Evolutionary conservation across 2,113 vertebrate species (phyloP).

Genomic region (Aplodontia rufa): DNA sequence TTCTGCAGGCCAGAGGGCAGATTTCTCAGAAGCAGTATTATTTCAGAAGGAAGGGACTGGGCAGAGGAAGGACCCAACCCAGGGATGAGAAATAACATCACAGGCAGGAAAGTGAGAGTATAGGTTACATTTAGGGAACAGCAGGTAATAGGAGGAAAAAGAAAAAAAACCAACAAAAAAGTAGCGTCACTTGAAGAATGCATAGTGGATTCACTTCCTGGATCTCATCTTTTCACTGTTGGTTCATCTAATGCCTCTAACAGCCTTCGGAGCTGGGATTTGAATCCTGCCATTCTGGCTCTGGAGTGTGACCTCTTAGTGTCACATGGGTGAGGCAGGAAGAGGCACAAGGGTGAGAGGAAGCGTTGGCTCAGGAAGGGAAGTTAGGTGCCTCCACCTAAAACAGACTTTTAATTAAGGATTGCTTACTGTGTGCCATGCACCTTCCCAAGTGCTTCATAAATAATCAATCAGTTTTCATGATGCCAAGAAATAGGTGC

Average conservation of each 20-base stretch:
- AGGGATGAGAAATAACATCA: not conserved
- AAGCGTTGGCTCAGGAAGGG: not conserved
- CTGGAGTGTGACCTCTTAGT: not conserved
- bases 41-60: not conserved
- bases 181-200: not conserved
- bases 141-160: not conserved
- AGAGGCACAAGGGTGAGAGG: not conserved
- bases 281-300: not conserved
- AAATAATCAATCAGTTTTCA: not conserved
- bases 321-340: too few species aligned
- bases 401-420: not conserved
- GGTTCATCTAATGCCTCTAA: not conserved
- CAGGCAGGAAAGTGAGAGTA: not conserved
- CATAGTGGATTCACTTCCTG: not conserved
- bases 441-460: not conserved
- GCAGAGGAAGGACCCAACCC: not conserved
- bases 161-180: not conserved
- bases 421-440: not conserved
- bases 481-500: not conserved
- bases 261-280: too few species aligned
- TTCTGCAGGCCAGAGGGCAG: not conserved
- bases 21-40: not conserved
- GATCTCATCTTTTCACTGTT: not conserved
- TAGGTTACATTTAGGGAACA: not conserved
- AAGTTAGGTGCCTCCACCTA: not conserved